Base-by-base conservation (phyloP, 2,888 invertebrate species). In the Meteorus colon region DNA sequence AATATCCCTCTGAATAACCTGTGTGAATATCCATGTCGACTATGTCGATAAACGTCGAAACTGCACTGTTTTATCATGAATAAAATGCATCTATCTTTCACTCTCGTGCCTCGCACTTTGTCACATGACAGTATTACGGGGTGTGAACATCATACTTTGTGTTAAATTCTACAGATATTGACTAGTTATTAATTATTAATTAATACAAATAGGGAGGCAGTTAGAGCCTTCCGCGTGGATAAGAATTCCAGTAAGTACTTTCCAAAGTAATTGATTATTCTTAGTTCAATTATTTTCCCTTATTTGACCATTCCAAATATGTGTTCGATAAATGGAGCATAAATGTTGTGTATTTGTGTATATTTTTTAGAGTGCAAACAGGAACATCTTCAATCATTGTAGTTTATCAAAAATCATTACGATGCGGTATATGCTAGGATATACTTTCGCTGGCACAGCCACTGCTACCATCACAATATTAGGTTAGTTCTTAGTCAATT, bases 341-440 rank as follows among this genome's bases (percentile, higher is more conserved):
- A 66, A 19, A 14, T 1, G 4, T 16, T 41, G 70, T 27, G 55
- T 73, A 31, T 51, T 16, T 48, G n/a, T 48, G 55, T 37, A 41
- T 59, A 14, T 16, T 69, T 63, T 62, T 55, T 59, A 48, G 65
- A 34, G 31, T 24, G 51, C 16, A 3, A n/a, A 48, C 31, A 37
- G 63, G 27, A 60, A 55, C 62, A 45, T 34, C 19, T 55, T 12
- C 41, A 12, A 41, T 1, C 12, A 41, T 5, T 41, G 41, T 12
- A 41, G 12, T 41, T 41, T 41, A 12, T 6, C 41, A 8, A 70
- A 75, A 76, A 73, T n/a, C 66, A 68, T 24, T 75, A 79, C 69
- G 68, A 89, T 90, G 85, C 86, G 84, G 81, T 87, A 87, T 78
- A 85, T 89, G 73, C 83, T 91, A 80, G 89, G 89, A 65, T 83